These are phyloP conservation scores for Campoplex nolae DNA, from an alignment of 2,888 invertebrate genomes.

Conservation along the genomic window DNA sequence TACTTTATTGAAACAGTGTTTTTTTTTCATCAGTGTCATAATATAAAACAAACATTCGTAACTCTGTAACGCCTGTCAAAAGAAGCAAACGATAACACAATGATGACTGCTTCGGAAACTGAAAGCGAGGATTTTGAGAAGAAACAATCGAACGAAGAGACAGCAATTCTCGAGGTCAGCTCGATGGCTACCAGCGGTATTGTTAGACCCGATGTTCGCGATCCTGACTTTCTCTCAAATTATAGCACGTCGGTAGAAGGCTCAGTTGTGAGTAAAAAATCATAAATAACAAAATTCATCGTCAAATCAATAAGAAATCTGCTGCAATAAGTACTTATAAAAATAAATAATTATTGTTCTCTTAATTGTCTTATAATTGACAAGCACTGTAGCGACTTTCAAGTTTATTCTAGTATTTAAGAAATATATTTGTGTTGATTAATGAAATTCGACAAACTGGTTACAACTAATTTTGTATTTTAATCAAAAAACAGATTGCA, in stretches of 20 bases:
- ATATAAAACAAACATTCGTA: constrained; percentile 28
- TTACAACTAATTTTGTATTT: neutral
- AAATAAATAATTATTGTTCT: neutral
- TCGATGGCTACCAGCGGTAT: constrained; percentile 77
- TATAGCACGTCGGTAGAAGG: constrained; percentile 82
- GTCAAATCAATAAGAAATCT: neutral
- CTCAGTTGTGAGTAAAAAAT: constrained; percentile 78
- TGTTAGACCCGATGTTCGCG: constrained; percentile 78
- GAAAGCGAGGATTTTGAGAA: constrained; percentile 76
- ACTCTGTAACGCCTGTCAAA: constrained; percentile 31
- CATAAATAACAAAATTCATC: constrained; percentile 45
- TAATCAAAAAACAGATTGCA: constrained; percentile 83
- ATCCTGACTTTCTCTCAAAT: constrained; percentile 81
- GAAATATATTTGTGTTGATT: neutral
- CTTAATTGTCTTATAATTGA: neutral
- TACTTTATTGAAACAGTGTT: neutral
- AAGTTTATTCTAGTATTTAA: neutral
- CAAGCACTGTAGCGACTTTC: neutral
- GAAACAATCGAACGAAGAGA: constrained; percentile 72
- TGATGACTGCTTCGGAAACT: constrained; percentile 81
- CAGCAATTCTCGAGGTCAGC: constrained; percentile 82
- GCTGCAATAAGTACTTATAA: neutral
- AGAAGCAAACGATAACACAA: constrained; percentile 60
- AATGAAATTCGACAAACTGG: neutral
- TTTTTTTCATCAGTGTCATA: constrained; percentile 25